phyloP scores from a whole-genome alignment of 2,113 vertebrate genomes.

The Dicrurus megarhynchus region DNA sequence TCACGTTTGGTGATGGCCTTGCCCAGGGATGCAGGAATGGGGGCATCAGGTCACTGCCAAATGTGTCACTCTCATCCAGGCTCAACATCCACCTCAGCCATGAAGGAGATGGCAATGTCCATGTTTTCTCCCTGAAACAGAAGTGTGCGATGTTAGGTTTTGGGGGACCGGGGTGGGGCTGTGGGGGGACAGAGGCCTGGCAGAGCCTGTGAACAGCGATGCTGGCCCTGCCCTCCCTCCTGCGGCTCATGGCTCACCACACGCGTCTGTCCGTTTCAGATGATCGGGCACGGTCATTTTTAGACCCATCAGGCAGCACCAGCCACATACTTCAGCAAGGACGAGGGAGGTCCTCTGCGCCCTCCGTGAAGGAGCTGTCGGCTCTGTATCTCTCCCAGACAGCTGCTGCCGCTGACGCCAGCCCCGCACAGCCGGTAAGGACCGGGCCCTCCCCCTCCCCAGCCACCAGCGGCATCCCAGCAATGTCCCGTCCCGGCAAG shows the following conservation, averaged over 20 bases:
- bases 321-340: slow-evolving; percentile 16
- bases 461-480: not conserved
- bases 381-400: slow-evolving; percentile 76
- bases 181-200: rapidly evolving
- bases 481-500: not conserved
- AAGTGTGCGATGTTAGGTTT: not conserved
- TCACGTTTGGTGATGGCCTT: not conserved
- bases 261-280: slow-evolving; percentile 61
- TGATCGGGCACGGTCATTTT: slow-evolving; percentile 54
- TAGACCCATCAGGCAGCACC: slow-evolving; percentile 38
- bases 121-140: not conserved
- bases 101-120: not conserved
- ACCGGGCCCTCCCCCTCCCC: not conserved
- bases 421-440: slow-evolving; percentile 72
- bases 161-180: rapidly evolving
- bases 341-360: slow-evolving; percentile 36
- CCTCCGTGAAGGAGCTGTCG: slow-evolving; percentile 80
- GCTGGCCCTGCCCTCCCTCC: rapidly evolving
- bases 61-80: not conserved
- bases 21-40: not conserved
- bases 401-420: slow-evolving; percentile 65
- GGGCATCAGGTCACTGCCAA: not conserved
- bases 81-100: not conserved
- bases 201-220: rapidly evolving
- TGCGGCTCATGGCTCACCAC: not conserved